Conservation (phyloP, 2,888 invertebrate species). For the Sminthurinus aureus region DNA sequence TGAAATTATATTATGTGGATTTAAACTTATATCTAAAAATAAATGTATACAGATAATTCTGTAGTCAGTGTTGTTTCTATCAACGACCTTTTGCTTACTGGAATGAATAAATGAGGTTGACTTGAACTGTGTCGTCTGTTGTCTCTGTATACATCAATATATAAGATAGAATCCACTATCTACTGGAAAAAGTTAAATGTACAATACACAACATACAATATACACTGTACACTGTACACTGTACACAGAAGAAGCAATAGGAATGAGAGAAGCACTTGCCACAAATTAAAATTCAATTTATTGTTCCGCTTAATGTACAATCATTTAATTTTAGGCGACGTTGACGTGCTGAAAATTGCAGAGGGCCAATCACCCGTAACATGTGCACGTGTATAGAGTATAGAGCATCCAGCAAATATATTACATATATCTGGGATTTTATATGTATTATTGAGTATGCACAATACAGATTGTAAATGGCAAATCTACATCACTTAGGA, state of each 20-base stretch:
- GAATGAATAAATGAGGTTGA: no score
- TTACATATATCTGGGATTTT: background rate
- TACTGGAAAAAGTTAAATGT: background rate
- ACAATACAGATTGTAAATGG: no score
- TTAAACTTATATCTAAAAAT: no score
- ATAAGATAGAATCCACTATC: no score
- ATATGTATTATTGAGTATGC: no score
- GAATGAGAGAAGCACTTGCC: background rate
- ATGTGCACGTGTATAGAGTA: background rate
- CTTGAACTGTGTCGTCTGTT: no score
- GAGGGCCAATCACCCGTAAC: background rate
- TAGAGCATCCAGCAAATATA: background rate
- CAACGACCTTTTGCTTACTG: no score
- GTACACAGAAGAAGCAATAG: background rate
- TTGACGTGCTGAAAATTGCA: background rate
- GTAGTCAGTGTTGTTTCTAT: no score
- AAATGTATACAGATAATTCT: no score
- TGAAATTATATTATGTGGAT: no score
- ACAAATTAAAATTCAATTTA: constrained; percentile 40
- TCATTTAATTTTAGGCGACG: constrained; percentile 28
- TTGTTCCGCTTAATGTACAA: constrained; percentile 29
- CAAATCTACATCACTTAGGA: no score
- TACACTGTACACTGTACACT: background rate
- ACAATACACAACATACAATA: background rate
- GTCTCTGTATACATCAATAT: no score